Conservation (phyloP, 2,888 invertebrate species). For the Rhingia rostrata region DNA sequence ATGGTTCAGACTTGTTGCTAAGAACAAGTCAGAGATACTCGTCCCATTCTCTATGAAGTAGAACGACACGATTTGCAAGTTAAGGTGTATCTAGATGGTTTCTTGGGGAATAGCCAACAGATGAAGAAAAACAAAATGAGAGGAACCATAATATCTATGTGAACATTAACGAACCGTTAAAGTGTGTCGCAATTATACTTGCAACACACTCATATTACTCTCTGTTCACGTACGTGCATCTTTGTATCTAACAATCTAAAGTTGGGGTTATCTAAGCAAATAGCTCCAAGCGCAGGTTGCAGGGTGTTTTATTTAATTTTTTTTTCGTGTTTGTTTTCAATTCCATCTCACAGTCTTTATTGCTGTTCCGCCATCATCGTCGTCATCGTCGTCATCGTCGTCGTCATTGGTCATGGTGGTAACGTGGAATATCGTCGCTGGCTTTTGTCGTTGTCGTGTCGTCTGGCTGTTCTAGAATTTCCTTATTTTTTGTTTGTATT, state of each 20-base stretch:
- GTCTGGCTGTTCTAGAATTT: slow-evolving; percentile 24
- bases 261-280: slow-evolving; percentile 34
- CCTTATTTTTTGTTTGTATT: slow-evolving; percentile 5
- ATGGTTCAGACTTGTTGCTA: slow-evolving; percentile 38
- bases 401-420: not conserved
- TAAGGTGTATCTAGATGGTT: slow-evolving; percentile 17
- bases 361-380: not conserved
- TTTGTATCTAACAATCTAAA: slow-evolving; percentile 11
- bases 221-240: slow-evolving; percentile 16
- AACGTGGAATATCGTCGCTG: not conserved
- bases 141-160: not conserved
- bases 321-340: not conserved
- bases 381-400: no score
- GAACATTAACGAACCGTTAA: slow-evolving; percentile 11
- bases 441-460: slow-evolving; percentile 14
- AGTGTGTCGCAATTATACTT: slow-evolving; percentile 60
- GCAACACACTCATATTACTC: slow-evolving; percentile 19
- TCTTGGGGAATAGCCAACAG: not conserved
- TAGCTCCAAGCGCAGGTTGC: slow-evolving; percentile 16
- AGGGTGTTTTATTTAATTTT: not conserved
- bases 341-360: slow-evolving; percentile 4
- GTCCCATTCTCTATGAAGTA: slow-evolving; percentile 33
- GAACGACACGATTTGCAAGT: slow-evolving; percentile 48
- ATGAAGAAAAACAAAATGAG: not conserved
- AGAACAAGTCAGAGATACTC: not conserved